Conservation (phyloP, 2,113 vertebrate genomes). For the Corythornis madagascariensis region DNA sequence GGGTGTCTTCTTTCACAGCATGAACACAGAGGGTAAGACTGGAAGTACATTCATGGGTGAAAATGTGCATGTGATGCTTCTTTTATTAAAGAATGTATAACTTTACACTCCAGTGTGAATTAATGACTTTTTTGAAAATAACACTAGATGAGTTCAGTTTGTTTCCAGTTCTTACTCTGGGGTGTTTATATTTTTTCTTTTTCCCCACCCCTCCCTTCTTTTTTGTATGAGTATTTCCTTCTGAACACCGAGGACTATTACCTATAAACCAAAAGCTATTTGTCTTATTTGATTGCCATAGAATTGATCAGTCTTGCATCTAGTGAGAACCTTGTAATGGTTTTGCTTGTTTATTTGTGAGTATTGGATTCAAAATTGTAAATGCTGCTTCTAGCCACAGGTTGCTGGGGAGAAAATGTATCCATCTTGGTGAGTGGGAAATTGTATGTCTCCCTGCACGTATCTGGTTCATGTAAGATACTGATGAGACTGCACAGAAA, state of each 20-base stretch:
- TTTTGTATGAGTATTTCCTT: background rate
- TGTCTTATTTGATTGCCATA: background rate
- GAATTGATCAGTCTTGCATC: background rate
- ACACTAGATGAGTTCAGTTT: background rate
- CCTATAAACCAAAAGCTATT: background rate
- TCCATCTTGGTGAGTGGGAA: accelerated
- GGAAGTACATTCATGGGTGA: background rate
- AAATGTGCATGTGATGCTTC: background rate
- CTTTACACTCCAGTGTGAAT: background rate
- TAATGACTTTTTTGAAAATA: background rate
- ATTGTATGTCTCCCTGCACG: accelerated
- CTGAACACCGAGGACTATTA: background rate
- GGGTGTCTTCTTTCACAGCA: background rate
- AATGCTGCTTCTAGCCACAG: background rate
- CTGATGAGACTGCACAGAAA: background rate
- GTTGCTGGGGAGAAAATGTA: background rate
- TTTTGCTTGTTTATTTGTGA: background rate
- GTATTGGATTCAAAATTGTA: background rate
- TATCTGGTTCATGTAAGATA: background rate
- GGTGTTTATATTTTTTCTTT: background rate
- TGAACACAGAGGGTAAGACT: background rate
- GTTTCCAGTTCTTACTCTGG: background rate
- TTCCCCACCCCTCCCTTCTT: background rate
- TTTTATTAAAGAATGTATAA: background rate
- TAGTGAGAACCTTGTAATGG: background rate